Percentiles rank a stretch among this genome's conserved stretches.
phyloP scores from a whole-genome alignment of 2,797 vertebrate species.

The Rousettus madagascariensis region DNA sequence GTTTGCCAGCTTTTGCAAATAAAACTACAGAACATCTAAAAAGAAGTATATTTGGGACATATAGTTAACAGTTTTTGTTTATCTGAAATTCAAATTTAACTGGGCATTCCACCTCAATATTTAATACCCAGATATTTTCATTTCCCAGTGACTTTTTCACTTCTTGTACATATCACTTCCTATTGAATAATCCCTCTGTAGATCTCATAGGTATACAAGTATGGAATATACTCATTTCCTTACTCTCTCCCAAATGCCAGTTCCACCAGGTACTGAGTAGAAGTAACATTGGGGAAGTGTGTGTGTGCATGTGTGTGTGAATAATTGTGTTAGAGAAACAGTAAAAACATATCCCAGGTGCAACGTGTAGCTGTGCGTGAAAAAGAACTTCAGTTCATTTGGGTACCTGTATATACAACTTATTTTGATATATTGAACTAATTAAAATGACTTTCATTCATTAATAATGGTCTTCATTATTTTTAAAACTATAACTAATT shows the following conservation, averaged over 20 bases:
- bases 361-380: not conserved
- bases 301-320: not conserved
- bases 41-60: not conserved
- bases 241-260: not conserved
- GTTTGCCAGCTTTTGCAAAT: constrained; percentile 32
- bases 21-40: not conserved
- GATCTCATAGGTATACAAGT: not conserved
- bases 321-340: not conserved
- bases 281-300: not conserved
- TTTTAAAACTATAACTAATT: constrained; percentile 33
- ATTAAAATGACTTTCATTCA: not conserved
- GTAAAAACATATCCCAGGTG: not conserved
- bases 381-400: constrained; percentile 21
- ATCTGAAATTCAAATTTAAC: constrained; percentile 11
- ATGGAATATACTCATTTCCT: not conserved
- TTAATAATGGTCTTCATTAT: not conserved
- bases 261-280: not conserved
- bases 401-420: not conserved
- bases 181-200: not conserved
- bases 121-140: not conserved
- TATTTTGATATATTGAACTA: constrained; percentile 19
- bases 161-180: not conserved
- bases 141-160: not conserved
- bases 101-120: not conserved
- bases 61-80: not conserved